phyloP scores from a whole-genome alignment of 2,888 invertebrate species.

The Chymomyza amoena region DNA sequence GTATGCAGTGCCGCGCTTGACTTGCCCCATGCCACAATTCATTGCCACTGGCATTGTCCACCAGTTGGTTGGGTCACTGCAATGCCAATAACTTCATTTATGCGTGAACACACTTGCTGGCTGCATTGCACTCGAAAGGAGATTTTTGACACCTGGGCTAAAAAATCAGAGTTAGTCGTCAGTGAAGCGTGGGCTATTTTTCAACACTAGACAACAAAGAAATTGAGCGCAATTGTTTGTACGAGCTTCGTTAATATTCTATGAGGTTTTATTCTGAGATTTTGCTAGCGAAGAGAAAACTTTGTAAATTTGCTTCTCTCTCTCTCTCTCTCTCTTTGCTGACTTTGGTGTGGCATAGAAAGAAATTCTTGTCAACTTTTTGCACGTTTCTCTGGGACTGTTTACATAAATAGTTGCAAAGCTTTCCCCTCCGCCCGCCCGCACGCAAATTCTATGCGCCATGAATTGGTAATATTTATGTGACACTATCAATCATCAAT shows the following conservation, averaged over 20 bases:
- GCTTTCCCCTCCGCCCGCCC: too few relatives aligned
- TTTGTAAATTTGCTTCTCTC: not conserved
- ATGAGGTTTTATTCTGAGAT: constrained; percentile 54
- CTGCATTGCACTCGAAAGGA: constrained; percentile 1
- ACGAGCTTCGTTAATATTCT: constrained; percentile 53
- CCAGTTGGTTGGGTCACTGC: not conserved
- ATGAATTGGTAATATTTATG: constrained; percentile 71
- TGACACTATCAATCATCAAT: constrained; percentile 70
- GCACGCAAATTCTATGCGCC: constrained; percentile 34
- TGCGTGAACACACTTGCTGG: constrained; percentile 6
- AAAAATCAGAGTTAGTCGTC: constrained; percentile 15
- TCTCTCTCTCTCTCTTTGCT: not conserved
- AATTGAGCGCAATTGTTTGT: not conserved
- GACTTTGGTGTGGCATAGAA: not conserved
- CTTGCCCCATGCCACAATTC: not conserved
- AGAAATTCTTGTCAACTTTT: constrained; percentile 34
- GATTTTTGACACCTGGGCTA: not conserved
- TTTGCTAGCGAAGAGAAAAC: constrained; percentile 1
- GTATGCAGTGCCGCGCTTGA: constrained; percentile 33
- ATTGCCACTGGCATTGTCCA: not conserved
- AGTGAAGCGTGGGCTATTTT: not conserved
- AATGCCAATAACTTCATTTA: constrained; percentile 25
- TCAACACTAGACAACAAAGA: not conserved
- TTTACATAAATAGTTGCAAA: not conserved
- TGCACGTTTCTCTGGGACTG: constrained; percentile 19